Percentiles rank a stretch among this genome's conserved stretches.
phyloP scores from a whole-genome alignment of 2,113 vertebrate genomes.

The Mobula hypostoma region DNA sequence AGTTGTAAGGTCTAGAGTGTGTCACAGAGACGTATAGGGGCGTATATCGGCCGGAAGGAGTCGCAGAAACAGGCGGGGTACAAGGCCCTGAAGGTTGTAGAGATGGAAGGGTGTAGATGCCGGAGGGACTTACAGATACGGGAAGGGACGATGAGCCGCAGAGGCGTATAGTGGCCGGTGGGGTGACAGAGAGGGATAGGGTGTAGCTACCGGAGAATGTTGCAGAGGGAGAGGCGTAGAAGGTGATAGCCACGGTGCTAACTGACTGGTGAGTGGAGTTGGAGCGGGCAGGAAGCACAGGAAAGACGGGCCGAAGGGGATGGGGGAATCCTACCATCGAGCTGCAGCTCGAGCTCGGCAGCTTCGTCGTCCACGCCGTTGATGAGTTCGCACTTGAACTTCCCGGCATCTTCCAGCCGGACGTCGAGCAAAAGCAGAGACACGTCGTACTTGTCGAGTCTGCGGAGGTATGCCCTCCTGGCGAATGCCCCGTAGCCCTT shows the following conservation, averaged over 20 bases:
- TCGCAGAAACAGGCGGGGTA: too few relatives aligned
- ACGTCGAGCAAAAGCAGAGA: constrained; percentile 69
- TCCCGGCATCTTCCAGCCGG: constrained; percentile 68
- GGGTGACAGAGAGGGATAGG: background rate
- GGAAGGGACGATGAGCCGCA: background rate
- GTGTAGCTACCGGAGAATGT: background rate
- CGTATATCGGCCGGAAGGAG: background rate
- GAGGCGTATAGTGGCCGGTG: background rate
- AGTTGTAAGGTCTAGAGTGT: background rate
- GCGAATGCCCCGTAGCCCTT: constrained; percentile 65
- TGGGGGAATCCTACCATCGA: constrained; percentile 61
- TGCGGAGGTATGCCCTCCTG: constrained; percentile 63
- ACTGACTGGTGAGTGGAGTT: too few relatives aligned
- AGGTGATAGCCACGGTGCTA: background rate
- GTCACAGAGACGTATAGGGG: background rate
- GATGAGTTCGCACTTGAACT: constrained; percentile 84
- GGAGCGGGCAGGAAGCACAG: background rate
- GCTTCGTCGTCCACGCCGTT: constrained; percentile 80
- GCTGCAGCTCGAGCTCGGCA: constrained; percentile 48
- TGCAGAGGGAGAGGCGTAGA: background rate
- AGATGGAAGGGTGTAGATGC: background rate
- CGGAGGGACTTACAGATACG: background rate
- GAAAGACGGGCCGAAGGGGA: too few relatives aligned
- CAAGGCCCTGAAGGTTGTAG: too few relatives aligned
- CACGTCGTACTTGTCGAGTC: constrained; percentile 48